Percentiles rank a stretch among this genome's conserved stretches.
Evolutionary conservation across 37 sponge, comb jelly and placozoan genomes (phyloP).

Genomic region (Hormiphora californensis): DNA sequence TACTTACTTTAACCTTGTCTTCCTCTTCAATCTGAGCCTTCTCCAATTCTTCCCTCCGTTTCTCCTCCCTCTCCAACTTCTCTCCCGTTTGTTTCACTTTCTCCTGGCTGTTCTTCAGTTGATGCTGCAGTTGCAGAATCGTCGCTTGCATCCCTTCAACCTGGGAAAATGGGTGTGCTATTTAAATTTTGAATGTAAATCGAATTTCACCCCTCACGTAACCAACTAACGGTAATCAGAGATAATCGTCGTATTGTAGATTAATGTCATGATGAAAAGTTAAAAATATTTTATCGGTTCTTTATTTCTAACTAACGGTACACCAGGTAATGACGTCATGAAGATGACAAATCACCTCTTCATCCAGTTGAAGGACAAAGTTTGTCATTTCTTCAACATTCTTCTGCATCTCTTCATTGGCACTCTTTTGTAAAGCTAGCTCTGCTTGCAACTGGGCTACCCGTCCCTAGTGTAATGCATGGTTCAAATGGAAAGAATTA

Average conservation of each 20-base stretch:
- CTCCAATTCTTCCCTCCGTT: not conserved
- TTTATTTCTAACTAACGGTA: no score
- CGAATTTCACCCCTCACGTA: no score
- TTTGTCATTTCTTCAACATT: slow-evolving; percentile 67
- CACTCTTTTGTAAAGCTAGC: slow-evolving; percentile 81
- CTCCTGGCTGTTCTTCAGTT: slow-evolving; percentile 52
- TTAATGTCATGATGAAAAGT: not conserved
- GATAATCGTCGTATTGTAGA: not conserved
- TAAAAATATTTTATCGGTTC: not conserved
- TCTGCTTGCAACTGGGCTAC: slow-evolving; percentile 87
- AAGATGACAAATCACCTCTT: slow-evolving; percentile 55
- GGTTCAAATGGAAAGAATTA: no score
- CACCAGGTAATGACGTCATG: no score
- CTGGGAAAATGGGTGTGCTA: not conserved
- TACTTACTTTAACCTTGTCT: not conserved
- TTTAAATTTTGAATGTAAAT: no score
- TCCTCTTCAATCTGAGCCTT: not conserved
- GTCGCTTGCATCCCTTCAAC: slow-evolving; percentile 65
- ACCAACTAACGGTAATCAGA: no score
- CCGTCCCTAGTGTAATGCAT: no score
- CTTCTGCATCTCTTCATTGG: slow-evolving; percentile 68
- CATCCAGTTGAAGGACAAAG: slow-evolving; percentile 78
- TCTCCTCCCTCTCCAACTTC: slow-evolving; percentile 34
- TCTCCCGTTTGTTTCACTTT: slow-evolving; percentile 45
- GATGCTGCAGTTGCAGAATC: slow-evolving; percentile 53